Base-by-base conservation (phyloP, 2,797 vertebrate species). In the Cyprinodon diabolis region DNA sequence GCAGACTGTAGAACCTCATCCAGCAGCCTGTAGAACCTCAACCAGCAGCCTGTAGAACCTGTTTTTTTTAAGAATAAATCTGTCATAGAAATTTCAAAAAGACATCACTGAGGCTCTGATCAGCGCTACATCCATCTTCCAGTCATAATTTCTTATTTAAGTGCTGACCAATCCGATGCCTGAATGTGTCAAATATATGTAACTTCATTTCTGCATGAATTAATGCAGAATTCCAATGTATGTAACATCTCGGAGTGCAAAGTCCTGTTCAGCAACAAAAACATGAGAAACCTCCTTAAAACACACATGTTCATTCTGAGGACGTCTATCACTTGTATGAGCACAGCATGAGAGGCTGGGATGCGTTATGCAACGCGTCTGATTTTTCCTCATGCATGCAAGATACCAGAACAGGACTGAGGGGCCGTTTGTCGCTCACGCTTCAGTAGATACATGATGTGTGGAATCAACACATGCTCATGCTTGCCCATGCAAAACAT, bases 381-480 rank as follows among this genome's bases (percentile, higher is more conserved):
- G 43, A 80, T 85, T 71, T 78, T 74, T 87, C 58, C 72, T 90
- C 90, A 91, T 91, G 90, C 90, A 90, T 85, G 86, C 68, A 51
- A 76, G 70, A 88, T 84, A 84, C 68, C 86, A 82, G 81, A 79
- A 19, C 62, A 82, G 72, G 25, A 69, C 73, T 55, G 21, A 66
- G 45, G 55, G 40, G 67, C 74, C 77, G 65, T 25, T 78, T 75
- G 69, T 75, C 66, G 62, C 79, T 71, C 30, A 74, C 21, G 66
- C 74, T 83, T 47, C 25, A 40, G 70, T 54, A 51, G 19, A 83
- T 23, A 45, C 66, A 78, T 69, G 51, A 82, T 68, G 79, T 68
- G 74, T 60, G 74, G 60, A 79, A 86, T 78, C 74, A 84, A 86
- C 76, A 86, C 71, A 72, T 55, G 74, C 72, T 72, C 70, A 40